A percentile compares a stretch with the other conserved stretches of the same genome.
phyloP scores from a whole-genome alignment of 2,888 invertebrate species.

The Electrophaes corylata region DNA sequence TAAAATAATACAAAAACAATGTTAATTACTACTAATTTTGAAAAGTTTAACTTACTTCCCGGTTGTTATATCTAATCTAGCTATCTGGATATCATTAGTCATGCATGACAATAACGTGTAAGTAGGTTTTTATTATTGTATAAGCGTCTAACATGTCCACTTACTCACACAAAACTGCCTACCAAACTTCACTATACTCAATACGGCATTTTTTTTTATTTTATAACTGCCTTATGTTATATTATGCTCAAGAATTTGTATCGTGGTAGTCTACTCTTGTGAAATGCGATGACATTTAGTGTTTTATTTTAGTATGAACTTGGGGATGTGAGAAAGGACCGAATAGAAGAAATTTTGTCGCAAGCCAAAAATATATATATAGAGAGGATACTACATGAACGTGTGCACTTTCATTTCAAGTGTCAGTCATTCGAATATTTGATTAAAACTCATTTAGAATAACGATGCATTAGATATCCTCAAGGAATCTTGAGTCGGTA shows the following conservation, averaged over 20 bases:
- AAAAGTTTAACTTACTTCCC: background rate
- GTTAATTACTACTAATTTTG: no score
- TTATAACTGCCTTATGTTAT: slow-evolving; percentile 78
- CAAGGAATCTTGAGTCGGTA: no score
- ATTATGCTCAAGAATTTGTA: slow-evolving; percentile 79
- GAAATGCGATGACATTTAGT: slow-evolving; percentile 69
- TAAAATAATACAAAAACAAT: no score
- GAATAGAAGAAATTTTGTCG: background rate
- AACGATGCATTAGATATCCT: no score
- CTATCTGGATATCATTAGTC: background rate
- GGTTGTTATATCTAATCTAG: background rate
- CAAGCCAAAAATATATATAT: background rate
- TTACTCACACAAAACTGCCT: slow-evolving; percentile 48
- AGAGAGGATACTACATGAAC: background rate
- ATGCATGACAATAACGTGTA: background rate
- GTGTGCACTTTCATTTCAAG: background rate
- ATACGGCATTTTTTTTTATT: slow-evolving; percentile 73
- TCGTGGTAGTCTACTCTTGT: slow-evolving; percentile 59
- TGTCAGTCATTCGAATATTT: background rate
- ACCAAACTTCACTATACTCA: slow-evolving; percentile 73
- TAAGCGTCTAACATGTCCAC: slow-evolving; percentile 22
- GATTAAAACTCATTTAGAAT: background rate
- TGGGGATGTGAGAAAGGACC: slow-evolving; percentile 21
- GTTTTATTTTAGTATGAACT: slow-evolving; percentile 43
- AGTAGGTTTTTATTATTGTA: background rate